phyloP scores from a whole-genome alignment of 2,888 invertebrate genomes.

The Drosophila recens region DNA sequence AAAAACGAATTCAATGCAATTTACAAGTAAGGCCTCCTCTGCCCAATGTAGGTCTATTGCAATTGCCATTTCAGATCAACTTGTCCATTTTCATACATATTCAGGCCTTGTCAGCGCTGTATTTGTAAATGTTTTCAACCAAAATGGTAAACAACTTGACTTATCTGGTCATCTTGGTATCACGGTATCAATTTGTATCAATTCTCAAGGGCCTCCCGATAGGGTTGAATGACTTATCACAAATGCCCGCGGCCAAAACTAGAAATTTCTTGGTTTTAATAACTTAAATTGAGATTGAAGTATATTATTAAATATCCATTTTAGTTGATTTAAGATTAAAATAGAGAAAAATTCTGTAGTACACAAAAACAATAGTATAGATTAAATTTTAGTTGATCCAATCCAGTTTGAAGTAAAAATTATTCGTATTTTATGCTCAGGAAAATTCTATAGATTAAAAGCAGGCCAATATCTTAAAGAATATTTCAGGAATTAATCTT shows the following conservation, averaged over 20 bases:
- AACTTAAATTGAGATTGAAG: conserved; percentile 55
- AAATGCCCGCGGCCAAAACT: neutral
- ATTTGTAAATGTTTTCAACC: conserved; percentile 7
- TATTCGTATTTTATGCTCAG: no score
- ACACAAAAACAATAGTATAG: no score
- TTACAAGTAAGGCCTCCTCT: conserved; percentile 58
- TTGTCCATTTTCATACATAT: conserved; percentile 61
- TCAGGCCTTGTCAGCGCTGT: conserved; percentile 61
- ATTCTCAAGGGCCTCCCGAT: conserved; percentile 69
- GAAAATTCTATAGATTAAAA: no score
- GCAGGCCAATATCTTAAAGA: no score
- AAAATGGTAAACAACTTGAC: conserved; percentile 59
- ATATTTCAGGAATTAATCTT: neutral
- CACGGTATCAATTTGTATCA: conserved; percentile 64
- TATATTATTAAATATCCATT: neutral
- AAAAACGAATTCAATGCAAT: conserved; percentile 62
- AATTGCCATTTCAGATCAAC: conserved; percentile 72
- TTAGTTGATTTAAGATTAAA: neutral
- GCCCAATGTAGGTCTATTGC: conserved; percentile 67
- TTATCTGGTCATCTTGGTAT: conserved; percentile 31
- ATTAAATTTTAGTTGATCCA: no score
- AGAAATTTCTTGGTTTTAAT: neutral
- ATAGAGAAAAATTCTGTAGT: neutral
- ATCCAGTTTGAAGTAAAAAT: no score
- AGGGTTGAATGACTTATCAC: conserved; percentile 61